Conservation (phyloP, 2,113 vertebrate genomes). For the Grammomys dolichurus region DNA sequence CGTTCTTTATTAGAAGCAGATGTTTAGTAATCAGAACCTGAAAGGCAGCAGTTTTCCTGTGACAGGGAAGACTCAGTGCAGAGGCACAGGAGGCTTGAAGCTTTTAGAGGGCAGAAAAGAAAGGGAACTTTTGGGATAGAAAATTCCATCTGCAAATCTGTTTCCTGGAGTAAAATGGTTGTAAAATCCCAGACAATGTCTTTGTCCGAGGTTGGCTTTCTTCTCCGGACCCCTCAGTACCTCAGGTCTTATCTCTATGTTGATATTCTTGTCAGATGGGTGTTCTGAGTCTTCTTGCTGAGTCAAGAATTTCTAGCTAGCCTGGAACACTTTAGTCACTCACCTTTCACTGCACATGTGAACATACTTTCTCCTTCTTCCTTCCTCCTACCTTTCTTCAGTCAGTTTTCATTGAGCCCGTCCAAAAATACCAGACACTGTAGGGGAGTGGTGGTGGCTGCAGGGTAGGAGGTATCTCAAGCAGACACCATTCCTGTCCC, state of each 20-base stretch:
- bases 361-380: too few species aligned
- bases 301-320: neutral
- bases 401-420: neutral
- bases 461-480: neutral
- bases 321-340: neutral
- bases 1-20: neutral
- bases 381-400: neutral
- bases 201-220: neutral
- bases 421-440: neutral
- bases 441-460: neutral
- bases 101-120: neutral
- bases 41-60: neutral
- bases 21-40: neutral
- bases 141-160: too few species aligned
- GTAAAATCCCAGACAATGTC: neutral
- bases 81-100: neutral
- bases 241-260: neutral
- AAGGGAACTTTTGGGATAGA: neutral
- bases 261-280: neutral
- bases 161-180: neutral
- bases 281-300: neutral
- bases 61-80: neutral
- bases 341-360: neutral
- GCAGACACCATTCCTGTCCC: neutral
- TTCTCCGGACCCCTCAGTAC: neutral